Evolutionary conservation across 2,113 vertebrate genomes (phyloP), one percentile per base, ranked within the genome.

Genomic region (Rousettus leschenaultii): DNA sequence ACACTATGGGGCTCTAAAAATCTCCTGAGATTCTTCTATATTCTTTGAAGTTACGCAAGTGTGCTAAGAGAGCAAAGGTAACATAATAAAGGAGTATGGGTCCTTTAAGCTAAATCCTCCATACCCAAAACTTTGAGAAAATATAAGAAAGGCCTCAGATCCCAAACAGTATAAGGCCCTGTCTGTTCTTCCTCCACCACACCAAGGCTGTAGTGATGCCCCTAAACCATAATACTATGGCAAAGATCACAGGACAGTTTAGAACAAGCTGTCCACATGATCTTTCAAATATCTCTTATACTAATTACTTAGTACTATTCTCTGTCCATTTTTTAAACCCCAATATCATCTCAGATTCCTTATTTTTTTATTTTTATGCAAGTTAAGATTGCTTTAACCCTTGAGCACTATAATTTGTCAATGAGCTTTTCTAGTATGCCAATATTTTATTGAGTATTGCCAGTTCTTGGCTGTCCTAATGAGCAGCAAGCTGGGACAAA

Each of bases 171-270:
- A 22, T 16, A 38, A 71, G 35, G 35, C 6, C 26, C 11, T 18
- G 8, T 21, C 38, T 86, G 24, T 4, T 70, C 45, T 87, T 55
- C 33, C 22, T 93, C 51, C 6, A 61, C 3, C 28, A 45, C 6
- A 12, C 3, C 3, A 2, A 24, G 35, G 8, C 48, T 77, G 9
- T 7, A 38, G 48, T 0, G 4, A 40, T 43, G 3, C 2, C 16
- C 40, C 21, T 57, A 14, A 68, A 59, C 6, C n/a, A 63, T 3
- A 55, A 35, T 61, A 22, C 16, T 16, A 5, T 4, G 55, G 57
- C 51, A 35, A 18, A 51, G 80, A 45, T 0, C 35, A 28, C 18
- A 30, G 2, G 28, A 12, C n/a, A 38, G 5, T 4, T 30, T 80
- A 33, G 22, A 86, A 86, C 5, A 79, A 89, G 5, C 53, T 63